Evolutionary conservation across 2,888 invertebrate genomes (phyloP), one percentile per base, ranked within the genome.

Genomic region (Allophyes oxyacanthae): DNA sequence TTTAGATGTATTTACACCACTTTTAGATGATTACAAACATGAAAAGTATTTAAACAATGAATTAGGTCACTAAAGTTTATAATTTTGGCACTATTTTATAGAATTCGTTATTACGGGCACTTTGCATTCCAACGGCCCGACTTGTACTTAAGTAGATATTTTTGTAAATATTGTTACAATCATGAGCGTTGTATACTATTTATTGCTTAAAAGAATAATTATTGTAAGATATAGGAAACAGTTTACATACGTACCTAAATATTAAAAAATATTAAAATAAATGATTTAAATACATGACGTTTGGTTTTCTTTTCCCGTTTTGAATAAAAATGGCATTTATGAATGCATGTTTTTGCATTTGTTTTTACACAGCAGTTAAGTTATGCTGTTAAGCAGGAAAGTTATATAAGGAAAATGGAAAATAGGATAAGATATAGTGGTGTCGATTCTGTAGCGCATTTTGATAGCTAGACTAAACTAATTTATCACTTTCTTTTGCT

Each of bases 151-250:
- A 26, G 57, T 71, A 66, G 59, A 65, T 64, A 69, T 73, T 80
- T 80, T 77, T 90, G 88, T 91, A 88, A 78, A 88, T 90, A 90
- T 82, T 86, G 86, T 89, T 86, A 81, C 71, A 73, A 82, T 78
- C 57, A 75, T 77, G 60, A 83, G 81, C 85, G 83, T 83, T 86
- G 86, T 89, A 72, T 75, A 88, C 81, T 91, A 92, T 93, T 93
- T 93, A 92, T 92, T 92, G 82, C 79, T 79, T 77, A 68, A 73
- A 68, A 65, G 38, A 64, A 51, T 67, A 41, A 61, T 64, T 82
- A 84, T 81, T 87, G 86, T 89, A 85, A 75, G 83, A 79, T 80
- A 81, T 78, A 86, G 81, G 74, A 78, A 84, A 84, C 58, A 63
- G 58, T 80, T 86, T 85, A 86, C 83, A 79, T 82, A 81, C 78